Evolutionary conservation across 2,888 invertebrate species (phyloP), one percentile per base, ranked within the genome.

Genomic region (Anaspis maculata): DNA sequence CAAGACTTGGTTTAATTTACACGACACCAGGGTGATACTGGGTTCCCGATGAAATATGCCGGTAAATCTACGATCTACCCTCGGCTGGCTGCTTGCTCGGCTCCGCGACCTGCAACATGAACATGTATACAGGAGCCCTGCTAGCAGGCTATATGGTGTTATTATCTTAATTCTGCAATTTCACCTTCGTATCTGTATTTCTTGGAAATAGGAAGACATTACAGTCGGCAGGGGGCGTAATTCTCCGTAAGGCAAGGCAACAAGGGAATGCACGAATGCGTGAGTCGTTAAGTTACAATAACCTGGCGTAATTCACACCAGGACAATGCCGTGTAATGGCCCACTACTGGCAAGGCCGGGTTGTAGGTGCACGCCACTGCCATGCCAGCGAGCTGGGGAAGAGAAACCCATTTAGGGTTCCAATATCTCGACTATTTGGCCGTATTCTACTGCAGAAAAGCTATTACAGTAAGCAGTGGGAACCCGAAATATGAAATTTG

Each of bases 221-320:
- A 41, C 27, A 28, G 37, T 25, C 36, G 33, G 41, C 32, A 37
- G 42, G 41, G 42, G 46, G 40, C 37, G 44, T 37, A 41, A 44
- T 46, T 39, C 37, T 44, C 42, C 11, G 40, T n/a, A n/a, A n/a
- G n/a, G 37, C 39, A 48, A 34, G 34, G 41, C 43, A 45, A 42
- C 45, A 40, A 44, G 47, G 41, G 37, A 44, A 47, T 46, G 38
- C 38, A 41, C 37, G 46, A 42, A 46, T 39, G 51, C 47, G 48
- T 48, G 45, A 45, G 46, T 44, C 39, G 51, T 49, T 51, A 47
- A 46, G 44, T 43, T 45, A 51, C 51, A 51, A 50, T 51, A 51
- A 51, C 48, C 47, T 42, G 45, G 37, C 41, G 48, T 49, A 51
- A 48, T 50, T 50, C 47, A 47, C 49, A 42, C 46, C 45, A 39